Conservation (phyloP, 1,140 invertebrate genomes). For the Notospermus geniculatus region DNA sequence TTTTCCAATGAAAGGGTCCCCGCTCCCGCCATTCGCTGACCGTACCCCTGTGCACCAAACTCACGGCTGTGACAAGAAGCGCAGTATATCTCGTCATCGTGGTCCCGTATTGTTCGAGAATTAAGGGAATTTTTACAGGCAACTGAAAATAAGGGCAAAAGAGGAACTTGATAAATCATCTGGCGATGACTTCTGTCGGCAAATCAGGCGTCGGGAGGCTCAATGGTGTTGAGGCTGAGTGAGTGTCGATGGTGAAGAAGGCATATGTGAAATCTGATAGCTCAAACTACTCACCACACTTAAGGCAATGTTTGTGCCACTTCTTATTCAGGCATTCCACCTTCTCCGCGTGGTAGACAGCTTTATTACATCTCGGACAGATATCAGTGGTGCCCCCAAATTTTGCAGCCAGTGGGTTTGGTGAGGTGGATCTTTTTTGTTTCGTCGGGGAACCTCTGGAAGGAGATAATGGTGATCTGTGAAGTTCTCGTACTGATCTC, state of each 20-base stretch:
- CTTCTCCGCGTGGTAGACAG: slow-evolving; percentile 64
- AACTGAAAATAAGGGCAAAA: slow-evolving; percentile 12
- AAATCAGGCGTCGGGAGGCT: background rate
- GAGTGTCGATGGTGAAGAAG: background rate
- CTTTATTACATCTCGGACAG: slow-evolving; percentile 60
- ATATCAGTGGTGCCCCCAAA: slow-evolving; percentile 34
- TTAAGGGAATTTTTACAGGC: slow-evolving; percentile 84
- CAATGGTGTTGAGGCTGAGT: background rate
- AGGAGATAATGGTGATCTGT: background rate
- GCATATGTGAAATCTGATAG: background rate
- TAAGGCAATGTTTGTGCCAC: slow-evolving; percentile 99
- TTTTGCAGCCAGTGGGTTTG: slow-evolving; percentile 15
- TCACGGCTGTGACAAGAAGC: slow-evolving; percentile 83
- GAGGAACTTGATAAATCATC: background rate
- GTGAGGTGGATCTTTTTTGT: background rate
- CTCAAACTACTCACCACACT: slow-evolving; percentile 78
- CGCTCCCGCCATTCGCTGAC: slow-evolving; percentile 93
- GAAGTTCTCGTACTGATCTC: too few species aligned
- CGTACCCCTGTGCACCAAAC: slow-evolving; percentile 88
- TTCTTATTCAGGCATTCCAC: slow-evolving; percentile 74
- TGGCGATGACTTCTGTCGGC: too few species aligned
- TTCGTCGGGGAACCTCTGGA: background rate
- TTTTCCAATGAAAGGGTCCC: slow-evolving; percentile 68
- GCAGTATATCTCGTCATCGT: slow-evolving; percentile 91
- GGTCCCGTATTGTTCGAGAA: slow-evolving; percentile 88